Conservation (phyloP, 2,113 vertebrate genomes). For the Danio rerio region DNA sequence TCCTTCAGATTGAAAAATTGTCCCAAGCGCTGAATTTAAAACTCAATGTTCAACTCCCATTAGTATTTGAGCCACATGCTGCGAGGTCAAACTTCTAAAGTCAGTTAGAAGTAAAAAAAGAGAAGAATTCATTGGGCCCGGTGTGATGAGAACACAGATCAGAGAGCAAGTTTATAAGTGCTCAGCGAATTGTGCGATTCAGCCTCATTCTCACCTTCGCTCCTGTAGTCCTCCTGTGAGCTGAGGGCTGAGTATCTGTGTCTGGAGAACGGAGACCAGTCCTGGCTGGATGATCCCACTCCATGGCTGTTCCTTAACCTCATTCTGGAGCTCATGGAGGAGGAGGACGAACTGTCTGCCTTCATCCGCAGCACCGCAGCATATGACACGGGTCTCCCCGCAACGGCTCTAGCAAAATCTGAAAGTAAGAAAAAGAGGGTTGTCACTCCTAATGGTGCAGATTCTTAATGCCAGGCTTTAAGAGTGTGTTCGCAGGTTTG, state of each 20-base stretch:
- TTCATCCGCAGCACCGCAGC: slow-evolving; percentile 88
- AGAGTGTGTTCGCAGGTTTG: not conserved
- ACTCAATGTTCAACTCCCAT: not conserved
- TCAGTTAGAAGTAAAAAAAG: not conserved
- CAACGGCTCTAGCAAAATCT: slow-evolving; percentile 83
- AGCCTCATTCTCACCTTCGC: slow-evolving; percentile 80
- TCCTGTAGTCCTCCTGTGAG: slow-evolving; percentile 85
- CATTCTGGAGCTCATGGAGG: slow-evolving; percentile 77
- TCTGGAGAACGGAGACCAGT: slow-evolving; percentile 80
- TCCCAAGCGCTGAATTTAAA: not conserved
- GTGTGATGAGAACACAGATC: not conserved
- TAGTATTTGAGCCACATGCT: slow-evolving; percentile 13
- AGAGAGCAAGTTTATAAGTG: too few species aligned
- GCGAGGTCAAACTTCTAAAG: slow-evolving; percentile 3
- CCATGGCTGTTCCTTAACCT: slow-evolving; percentile 77
- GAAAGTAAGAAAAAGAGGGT: slow-evolving; percentile 45
- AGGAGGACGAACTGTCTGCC: slow-evolving; percentile 79
- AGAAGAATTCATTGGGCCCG: not conserved
- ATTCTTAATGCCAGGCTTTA: not conserved
- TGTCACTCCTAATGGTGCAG: not conserved
- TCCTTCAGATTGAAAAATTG: not conserved
- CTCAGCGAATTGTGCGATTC: slow-evolving; percentile 17
- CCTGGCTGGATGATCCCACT: slow-evolving; percentile 71
- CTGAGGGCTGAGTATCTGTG: slow-evolving; percentile 79
- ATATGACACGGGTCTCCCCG: slow-evolving; percentile 83